A percentile compares a stretch with the other conserved stretches of the same genome.
Evolutionary conservation across 2,888 invertebrate species (phyloP).

Genomic region (Mantis religiosa): DNA sequence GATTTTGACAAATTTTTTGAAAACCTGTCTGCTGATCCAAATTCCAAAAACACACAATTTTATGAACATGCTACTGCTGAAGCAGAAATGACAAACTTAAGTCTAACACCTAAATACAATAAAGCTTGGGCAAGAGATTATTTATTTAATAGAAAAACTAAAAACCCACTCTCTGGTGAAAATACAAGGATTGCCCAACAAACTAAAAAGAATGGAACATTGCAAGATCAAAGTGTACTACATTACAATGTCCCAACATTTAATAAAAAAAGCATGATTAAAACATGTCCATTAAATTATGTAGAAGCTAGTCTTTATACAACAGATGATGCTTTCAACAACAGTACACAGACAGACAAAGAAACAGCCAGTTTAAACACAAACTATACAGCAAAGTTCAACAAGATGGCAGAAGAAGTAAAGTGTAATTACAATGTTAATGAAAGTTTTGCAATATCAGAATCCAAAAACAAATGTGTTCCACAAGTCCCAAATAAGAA

Average conservation of each 20-base stretch:
- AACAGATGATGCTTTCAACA: not conserved
- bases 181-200: not conserved
- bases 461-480: not conserved
- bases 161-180: not conserved
- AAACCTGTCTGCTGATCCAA: not conserved
- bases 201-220: not conserved
- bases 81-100: not conserved
- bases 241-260: not conserved
- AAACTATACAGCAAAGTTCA: not conserved
- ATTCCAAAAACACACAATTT: not conserved
- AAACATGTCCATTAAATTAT: not conserved
- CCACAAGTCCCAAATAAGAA: not conserved
- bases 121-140: not conserved
- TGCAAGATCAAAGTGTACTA: not conserved
- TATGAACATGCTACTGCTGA: not conserved
- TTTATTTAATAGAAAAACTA: not conserved
- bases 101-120: not conserved
- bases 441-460: not conserved
- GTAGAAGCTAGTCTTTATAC: not conserved
- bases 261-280: not conserved
- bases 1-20: not conserved
- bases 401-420: no score
- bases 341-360: not conserved
- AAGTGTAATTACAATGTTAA: not conserved
- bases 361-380: not conserved